Conservation (phyloP, 2,888 invertebrate genomes). For the Pristionchus maxplancki region DNA sequence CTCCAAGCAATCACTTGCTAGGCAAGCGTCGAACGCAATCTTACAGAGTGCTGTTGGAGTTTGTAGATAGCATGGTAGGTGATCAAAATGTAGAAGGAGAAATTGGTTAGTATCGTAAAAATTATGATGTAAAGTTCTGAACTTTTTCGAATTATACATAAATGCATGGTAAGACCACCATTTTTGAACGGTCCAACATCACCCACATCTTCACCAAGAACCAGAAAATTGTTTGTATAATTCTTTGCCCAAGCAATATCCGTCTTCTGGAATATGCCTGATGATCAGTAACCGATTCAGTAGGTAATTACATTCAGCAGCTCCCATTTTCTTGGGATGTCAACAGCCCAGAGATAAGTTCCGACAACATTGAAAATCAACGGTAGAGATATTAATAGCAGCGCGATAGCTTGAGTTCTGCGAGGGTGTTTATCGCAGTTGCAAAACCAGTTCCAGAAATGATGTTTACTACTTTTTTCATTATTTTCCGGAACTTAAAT, state of each 20-base stretch:
- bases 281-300: too few species aligned
- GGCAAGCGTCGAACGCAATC: background rate
- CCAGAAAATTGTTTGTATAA: background rate
- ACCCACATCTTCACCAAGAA: background rate
- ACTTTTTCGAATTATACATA: background rate
- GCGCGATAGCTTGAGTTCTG: background rate
- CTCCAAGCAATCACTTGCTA: too few species aligned
- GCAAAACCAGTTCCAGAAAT: background rate
- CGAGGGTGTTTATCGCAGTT: background rate
- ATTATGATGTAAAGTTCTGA: background rate
- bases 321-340: background rate
- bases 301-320: background rate
- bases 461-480: background rate
- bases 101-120: background rate
- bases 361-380: background rate
- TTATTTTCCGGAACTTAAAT: too few species aligned
- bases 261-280: background rate
- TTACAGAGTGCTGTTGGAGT: background rate
- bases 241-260: background rate
- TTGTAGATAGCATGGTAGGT: background rate
- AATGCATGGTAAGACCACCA: background rate
- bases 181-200: background rate
- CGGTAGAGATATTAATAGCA: background rate
- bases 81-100: background rate
- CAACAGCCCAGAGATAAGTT: background rate